phyloP scores from a whole-genome alignment of 2,113 vertebrate species.

The Atrichornis clamosus region DNA sequence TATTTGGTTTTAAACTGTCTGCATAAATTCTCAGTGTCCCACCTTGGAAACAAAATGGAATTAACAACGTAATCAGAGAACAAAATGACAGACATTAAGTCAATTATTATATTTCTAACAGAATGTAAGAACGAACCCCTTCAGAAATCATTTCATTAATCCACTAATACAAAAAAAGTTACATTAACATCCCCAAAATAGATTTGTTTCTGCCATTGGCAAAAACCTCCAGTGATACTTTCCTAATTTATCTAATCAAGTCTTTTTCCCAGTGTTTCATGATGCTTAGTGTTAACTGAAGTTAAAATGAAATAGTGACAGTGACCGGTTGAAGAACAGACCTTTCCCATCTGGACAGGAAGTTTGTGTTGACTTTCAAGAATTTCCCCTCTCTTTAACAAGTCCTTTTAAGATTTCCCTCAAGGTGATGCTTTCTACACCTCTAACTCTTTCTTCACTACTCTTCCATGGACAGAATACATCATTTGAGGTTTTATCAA shows the following conservation, averaged over 20 bases:
- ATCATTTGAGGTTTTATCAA: not conserved
- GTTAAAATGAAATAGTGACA: not conserved
- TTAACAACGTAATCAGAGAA: not conserved
- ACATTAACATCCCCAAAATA: not conserved
- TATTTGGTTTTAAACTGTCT: constrained; percentile 96
- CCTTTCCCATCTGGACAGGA: not conserved
- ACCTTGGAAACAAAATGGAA: constrained; percentile 72
- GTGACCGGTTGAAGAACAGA: not conserved
- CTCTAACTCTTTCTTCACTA: not conserved
- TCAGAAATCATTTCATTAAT: not conserved
- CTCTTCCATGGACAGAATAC: not conserved
- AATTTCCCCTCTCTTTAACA: not conserved
- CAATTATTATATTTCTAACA: not conserved
- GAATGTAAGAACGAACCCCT: not conserved
- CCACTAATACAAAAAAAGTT: not conserved
- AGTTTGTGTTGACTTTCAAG: not conserved
- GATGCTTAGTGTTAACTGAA: not conserved
- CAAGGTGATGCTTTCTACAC: not conserved
- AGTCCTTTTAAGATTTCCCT: not conserved
- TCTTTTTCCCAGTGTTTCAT: not conserved
- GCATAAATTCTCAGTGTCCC: constrained; percentile 95
- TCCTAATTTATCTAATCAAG: not conserved
- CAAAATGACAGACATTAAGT: not conserved
- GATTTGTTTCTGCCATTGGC: not conserved
- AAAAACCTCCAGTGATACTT: not conserved